Evolutionary conservation across 2,113 vertebrate genomes (phyloP).

Genomic region (Pelodiscus sinensis): DNA sequence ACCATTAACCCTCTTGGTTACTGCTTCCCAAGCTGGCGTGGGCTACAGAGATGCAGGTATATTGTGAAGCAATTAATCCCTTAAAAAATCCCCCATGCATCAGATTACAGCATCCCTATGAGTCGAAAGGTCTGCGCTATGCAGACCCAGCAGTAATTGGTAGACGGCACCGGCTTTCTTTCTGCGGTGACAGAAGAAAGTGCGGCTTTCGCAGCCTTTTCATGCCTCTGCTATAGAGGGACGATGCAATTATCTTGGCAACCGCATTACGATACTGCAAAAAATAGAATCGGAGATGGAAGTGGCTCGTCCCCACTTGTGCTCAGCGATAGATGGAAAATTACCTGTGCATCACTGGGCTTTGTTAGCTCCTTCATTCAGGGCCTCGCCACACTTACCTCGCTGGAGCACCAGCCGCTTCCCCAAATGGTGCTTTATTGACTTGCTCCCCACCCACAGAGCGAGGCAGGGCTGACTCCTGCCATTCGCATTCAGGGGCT

Average conservation of each 20-base stretch:
- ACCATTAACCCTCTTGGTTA: background rate
- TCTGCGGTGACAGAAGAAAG: background rate
- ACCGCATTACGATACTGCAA: background rate
- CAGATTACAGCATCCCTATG: rapidly evolving
- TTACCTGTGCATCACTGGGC: constrained; percentile 9
- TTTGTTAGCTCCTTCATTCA: constrained; percentile 24
- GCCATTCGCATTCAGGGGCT: background rate
- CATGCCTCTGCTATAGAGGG: constrained; percentile 18
- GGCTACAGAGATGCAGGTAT: background rate
- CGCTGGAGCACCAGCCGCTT: background rate
- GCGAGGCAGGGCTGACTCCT: background rate
- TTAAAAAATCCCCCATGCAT: background rate
- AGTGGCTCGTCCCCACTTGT: background rate
- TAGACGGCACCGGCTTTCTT: background rate
- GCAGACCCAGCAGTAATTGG: background rate
- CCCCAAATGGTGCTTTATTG: background rate
- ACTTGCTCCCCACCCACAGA: background rate
- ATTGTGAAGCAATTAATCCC: background rate
- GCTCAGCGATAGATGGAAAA: constrained; percentile 45
- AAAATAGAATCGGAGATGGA: constrained; percentile 48
- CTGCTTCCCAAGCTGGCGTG: background rate
- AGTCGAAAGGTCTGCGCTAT: background rate
- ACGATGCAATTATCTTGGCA: constrained; percentile 26
- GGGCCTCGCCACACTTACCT: background rate
- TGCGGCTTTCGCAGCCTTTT: background rate